Evolutionary conservation across 1,140 invertebrate species (phyloP), one percentile per base, ranked within the genome.

Genomic region (Charaxes varanes): DNA sequence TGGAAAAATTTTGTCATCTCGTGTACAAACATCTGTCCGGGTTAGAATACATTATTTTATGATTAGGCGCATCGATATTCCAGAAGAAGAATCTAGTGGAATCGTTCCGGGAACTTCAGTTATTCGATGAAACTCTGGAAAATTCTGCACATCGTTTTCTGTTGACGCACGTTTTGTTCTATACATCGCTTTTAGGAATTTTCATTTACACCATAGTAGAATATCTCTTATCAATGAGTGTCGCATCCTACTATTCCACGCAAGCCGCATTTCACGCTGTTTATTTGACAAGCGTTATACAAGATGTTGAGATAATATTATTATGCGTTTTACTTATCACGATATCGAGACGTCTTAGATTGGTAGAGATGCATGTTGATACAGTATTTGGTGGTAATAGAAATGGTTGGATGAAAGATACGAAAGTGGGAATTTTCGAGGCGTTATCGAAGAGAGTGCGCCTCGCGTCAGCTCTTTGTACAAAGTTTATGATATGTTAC

Each of bases 401-500:
- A 4, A 15, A 38, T 37, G 8, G 48, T 23, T 13, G n/a, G n/a
- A n/a, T n/a, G n/a, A n/a, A 26, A 8, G 8, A 16, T 10, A 7
- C 40, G 28, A n/a, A 53, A n/a, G 41, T 31, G 15, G 46, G 17
- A 7, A 30, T 48, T 33, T 23, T 67, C 17, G 52, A 59, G 53
- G 37, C 10, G 21, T 31, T 65, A 12, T 43, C 53, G 6, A 53
- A 54, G 2, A 69, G 51, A 19, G 24, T 34, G 13, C 35, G 52
- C 21, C 34, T 69, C 4, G 53, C 60, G 44, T 62, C 4, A 56
- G 32, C 28, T 48, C 53, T 19, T 30, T 72, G 43, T 60, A 72
- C 31, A 48, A 41, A 41, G 38, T 48, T 10, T 76, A 76, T 27
- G 71, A 70, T 22, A 34, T 55, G 14, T 44, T 72, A 27, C 64